A percentile compares a stretch with the other conserved stretches of the same genome.
phyloP scores from a whole-genome alignment of 2,888 invertebrate species.

The Ormyrus nitidulus region DNA sequence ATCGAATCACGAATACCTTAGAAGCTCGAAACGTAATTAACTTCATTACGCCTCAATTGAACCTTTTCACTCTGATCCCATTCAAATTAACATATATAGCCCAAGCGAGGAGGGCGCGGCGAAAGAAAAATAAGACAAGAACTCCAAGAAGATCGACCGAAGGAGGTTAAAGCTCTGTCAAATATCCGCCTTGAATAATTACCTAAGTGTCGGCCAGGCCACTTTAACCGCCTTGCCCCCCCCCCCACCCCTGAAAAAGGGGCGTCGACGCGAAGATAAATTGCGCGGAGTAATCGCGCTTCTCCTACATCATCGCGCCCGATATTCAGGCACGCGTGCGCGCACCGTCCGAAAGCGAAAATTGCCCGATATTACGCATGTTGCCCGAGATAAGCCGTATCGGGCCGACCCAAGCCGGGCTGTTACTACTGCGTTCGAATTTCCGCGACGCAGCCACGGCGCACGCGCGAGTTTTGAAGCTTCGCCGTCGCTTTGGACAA shows the following conservation, averaged over 20 bases:
- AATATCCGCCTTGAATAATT: constrained; percentile 1
- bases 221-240: not conserved
- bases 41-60: too few relatives aligned
- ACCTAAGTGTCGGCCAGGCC: constrained; percentile 19
- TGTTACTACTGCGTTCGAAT: not conserved
- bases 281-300: constrained; percentile 45
- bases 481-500: too few relatives aligned
- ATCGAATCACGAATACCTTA: too few relatives aligned
- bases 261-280: constrained; percentile 38
- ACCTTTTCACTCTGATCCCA: too few relatives aligned
- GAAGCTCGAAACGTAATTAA: too few relatives aligned
- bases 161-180: not conserved
- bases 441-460: too few relatives aligned
- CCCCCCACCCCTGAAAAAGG: not conserved
- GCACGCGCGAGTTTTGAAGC: too few relatives aligned
- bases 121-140: not conserved
- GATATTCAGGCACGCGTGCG: not conserved
- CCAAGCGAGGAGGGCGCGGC: not conserved
- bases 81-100: not conserved
- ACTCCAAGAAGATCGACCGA: constrained; percentile 1
- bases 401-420: not conserved
- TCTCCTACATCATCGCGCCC: constrained; percentile 41
- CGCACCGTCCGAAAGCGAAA: not conserved
- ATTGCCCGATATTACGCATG: not conserved
- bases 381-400: constrained; percentile 11